Evolutionary conservation across 2,797 vertebrate species (phyloP), one percentile per base, ranked within the genome.

Genomic region (Karalla daura): DNA sequence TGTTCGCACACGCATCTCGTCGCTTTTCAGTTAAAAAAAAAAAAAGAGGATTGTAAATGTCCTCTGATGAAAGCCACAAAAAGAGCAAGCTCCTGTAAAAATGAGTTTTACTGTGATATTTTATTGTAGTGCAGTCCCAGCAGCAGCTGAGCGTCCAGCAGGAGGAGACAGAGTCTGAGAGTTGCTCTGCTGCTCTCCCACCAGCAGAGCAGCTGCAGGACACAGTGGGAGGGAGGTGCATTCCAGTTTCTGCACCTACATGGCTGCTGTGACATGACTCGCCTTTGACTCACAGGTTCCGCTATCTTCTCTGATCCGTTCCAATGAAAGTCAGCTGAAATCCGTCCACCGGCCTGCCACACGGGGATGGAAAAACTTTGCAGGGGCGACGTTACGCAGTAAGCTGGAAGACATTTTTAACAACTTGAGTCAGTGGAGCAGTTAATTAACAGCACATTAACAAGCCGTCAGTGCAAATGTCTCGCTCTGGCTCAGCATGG

Each of bases 121-220:
- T 18, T 4, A 32, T 13, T 33, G 3, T 23, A 6, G 41, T 5
- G 49, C 1, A 20, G 2, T 12, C 30, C n/a, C 15, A 18, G 8
- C 8, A 66, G 23, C 33, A 45, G 1, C 20, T 39, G 11, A 76
- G 17, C 17, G 25, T 76, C 87, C 89, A 88, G 86, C 87, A 92
- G 91, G 89, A 80, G 91, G 90, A 88, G 88, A 86, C 89, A 92
- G 51, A 88, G 86, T 76, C 79, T 83, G 51, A 74, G 23, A 37
- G 13, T 70, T 82, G 46, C n/a, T n/a, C n/a, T n/a, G n/a, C n/a
- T n/a, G 35, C n/a, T 28, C 17, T 69, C 18, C 67, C 24, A n/a
- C 43, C n/a, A 5, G 8, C 23, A 13, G 33, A 66, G 40, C 68
- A 43, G 24, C 51, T 58, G 24, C 39, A 40, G 28, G 43, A 17